Percentiles rank a stretch among this genome's conserved stretches.
phyloP scores from a whole-genome alignment of 1,140 invertebrate species.

The Aphaenogaster floridana region DNA sequence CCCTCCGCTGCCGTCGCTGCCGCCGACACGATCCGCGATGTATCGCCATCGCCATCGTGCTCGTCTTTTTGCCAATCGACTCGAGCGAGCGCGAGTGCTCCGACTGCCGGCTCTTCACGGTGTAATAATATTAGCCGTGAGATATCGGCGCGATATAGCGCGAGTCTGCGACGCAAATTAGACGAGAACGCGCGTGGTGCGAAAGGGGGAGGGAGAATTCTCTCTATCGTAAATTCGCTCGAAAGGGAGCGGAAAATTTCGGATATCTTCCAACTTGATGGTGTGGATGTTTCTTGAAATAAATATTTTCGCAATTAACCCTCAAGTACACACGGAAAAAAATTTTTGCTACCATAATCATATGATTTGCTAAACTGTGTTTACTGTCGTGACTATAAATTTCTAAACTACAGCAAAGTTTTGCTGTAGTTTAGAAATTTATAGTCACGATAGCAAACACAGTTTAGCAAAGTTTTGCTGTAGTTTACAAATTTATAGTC shows the following conservation, averaged over 20 bases:
- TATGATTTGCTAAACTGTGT: too few species aligned
- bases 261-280: not conserved
- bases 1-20: not conserved
- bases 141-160: constrained; percentile 5
- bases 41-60: constrained; percentile 48
- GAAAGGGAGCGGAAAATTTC: not conserved
- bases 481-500: too few species aligned
- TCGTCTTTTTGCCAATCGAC: constrained; percentile 57
- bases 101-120: not conserved
- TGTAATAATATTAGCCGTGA: constrained; percentile 49
- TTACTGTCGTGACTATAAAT: too few species aligned
- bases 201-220: not conserved
- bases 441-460: too few species aligned
- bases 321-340: too few species aligned
- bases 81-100: constrained; percentile 14
- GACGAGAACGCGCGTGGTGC: not conserved
- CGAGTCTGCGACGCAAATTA: constrained; percentile 21
- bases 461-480: too few species aligned
- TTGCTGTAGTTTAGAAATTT: too few species aligned
- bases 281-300: not conserved
- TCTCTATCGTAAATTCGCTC: not conserved
- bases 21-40: constrained; percentile 30
- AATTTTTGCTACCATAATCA: too few species aligned
- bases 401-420: too few species aligned
- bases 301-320: not conserved